Conservation (phyloP, 1,140 invertebrate genomes). For the Ruditapes philippinarum region DNA sequence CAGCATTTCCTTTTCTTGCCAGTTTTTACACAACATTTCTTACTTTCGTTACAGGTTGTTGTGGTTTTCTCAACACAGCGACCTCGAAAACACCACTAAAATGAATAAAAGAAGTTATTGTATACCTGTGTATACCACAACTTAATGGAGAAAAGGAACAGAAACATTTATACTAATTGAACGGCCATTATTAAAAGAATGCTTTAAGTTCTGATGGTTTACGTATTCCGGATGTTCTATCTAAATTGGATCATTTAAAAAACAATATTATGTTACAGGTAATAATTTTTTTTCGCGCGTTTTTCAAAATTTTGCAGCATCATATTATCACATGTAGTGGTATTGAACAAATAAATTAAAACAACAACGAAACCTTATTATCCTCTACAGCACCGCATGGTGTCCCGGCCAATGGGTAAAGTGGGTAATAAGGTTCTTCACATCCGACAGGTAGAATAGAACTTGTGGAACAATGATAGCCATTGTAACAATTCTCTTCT, state of each 20-base stretch:
- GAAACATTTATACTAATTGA: not conserved
- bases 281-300: not conserved
- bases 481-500: not conserved
- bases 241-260: not conserved
- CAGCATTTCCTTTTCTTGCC: not conserved
- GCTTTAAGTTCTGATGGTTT: not conserved
- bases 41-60: not conserved
- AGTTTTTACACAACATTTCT: not conserved
- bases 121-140: not conserved
- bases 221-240: not conserved
- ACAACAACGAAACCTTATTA: not conserved
- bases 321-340: not conserved
- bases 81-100: slow-evolving; percentile 5
- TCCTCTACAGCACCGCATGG: not conserved
- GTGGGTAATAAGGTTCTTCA: not conserved
- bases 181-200: not conserved
- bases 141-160: too few species aligned
- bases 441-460: not conserved
- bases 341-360: not conserved
- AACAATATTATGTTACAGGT: not conserved
- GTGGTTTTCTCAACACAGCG: not conserved
- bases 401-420: not conserved
- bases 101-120: not conserved
- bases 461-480: not conserved
- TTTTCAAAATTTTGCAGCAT: not conserved